Conservation (phyloP, 2,888 invertebrate genomes). For the Leptopilina myrica region DNA sequence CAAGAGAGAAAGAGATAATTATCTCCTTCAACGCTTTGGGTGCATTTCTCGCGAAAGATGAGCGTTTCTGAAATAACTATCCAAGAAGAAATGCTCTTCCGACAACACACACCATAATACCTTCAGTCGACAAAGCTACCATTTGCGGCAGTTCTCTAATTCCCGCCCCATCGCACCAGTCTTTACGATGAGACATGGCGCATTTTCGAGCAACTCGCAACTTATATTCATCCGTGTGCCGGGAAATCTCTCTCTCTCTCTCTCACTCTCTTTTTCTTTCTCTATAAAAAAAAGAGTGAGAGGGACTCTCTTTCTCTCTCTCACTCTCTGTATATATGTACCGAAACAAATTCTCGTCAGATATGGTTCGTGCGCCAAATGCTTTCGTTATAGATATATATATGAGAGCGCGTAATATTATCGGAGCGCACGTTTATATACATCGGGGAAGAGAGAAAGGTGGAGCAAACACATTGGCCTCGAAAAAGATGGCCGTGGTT, state of each 20-base stretch:
- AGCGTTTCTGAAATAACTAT: slow-evolving; percentile 55
- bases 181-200: slow-evolving; percentile 32
- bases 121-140: slow-evolving; percentile 58
- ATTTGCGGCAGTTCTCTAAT: slow-evolving; percentile 67
- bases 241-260: slow-evolving; percentile 48
- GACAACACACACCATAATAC: slow-evolving; percentile 29
- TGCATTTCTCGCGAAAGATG: slow-evolving; percentile 43
- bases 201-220: slow-evolving; percentile 46
- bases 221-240: slow-evolving; percentile 47
- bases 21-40: slow-evolving; percentile 19
- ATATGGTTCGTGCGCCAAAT: slow-evolving; percentile 16
- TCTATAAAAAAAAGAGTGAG: too few species aligned
- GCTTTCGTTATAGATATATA: slow-evolving; percentile 30
- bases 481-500: slow-evolving; percentile 60
- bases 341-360: slow-evolving; percentile 52
- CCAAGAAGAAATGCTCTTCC: slow-evolving; percentile 53
- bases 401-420: slow-evolving; percentile 56
- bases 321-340: slow-evolving; percentile 8
- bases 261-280: too few species aligned
- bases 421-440: slow-evolving; percentile 50
- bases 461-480: slow-evolving; percentile 55
- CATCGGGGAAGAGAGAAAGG: slow-evolving; percentile 54
- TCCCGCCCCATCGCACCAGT: slow-evolving; percentile 49
- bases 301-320: too few species aligned
- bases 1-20: slow-evolving; percentile 19